phyloP scores from a whole-genome alignment of 2,113 vertebrate genomes.

The Ornithorhynchus anatinus region DNA sequence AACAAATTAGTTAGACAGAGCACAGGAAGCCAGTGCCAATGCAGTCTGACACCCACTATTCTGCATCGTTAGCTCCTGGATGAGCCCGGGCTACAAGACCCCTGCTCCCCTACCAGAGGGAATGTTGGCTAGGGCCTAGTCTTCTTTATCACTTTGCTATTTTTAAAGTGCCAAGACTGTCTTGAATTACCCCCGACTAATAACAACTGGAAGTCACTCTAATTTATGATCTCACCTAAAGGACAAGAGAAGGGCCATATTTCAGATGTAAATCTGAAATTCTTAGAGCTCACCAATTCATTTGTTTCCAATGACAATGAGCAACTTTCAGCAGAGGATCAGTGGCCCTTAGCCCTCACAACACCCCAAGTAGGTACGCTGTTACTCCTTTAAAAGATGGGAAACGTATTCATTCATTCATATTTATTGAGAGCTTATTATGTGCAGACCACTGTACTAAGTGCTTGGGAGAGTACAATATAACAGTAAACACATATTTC shows the following conservation, averaged over 20 bases:
- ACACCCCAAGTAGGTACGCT: neutral
- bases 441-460: too few species aligned
- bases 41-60: neutral
- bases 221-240: conserved; percentile 33
- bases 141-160: conserved; percentile 6
- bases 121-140: neutral
- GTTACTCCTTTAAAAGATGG: too few species aligned
- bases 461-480: too few species aligned
- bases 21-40: neutral
- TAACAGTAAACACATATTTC: too few species aligned
- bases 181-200: conserved; percentile 30
- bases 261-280: neutral
- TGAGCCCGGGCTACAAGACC: neutral
- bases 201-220: conserved; percentile 38
- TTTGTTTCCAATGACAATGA: conserved; percentile 19
- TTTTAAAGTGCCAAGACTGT: conserved; percentile 36
- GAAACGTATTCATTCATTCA: too few species aligned
- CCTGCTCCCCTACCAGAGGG: neutral
- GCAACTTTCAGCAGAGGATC: neutral
- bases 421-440: too few species aligned
- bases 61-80: neutral
- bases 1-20: too few species aligned
- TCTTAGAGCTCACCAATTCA: neutral
- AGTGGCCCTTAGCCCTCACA: conserved; percentile 1
- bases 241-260: conserved; percentile 6